Evolutionary conservation across 37 sponge, comb jelly and placozoan genomes (phyloP).

Genomic region (Chondrilla cf. caribensis): DNA sequence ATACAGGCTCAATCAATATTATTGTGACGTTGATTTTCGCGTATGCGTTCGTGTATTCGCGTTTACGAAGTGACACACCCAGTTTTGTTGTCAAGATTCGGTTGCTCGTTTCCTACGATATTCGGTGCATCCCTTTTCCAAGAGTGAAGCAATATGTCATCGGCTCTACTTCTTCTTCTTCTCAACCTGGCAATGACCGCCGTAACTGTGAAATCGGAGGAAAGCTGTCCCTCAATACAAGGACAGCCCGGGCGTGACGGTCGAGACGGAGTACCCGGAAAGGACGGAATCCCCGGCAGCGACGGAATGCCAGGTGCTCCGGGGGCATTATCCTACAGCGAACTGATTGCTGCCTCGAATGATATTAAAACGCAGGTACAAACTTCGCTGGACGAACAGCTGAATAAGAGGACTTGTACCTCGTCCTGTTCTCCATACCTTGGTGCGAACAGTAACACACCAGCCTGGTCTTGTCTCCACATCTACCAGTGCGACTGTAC

Average conservation of each 20-base stretch:
- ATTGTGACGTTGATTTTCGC: too few relatives aligned
- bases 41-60: too few relatives aligned
- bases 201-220: too few relatives aligned
- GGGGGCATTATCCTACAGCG: neutral
- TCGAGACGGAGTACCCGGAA: neutral
- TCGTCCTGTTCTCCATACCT: neutral
- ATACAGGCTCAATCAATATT: too few relatives aligned
- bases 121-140: too few relatives aligned
- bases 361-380: neutral
- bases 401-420: neutral
- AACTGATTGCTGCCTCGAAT: neutral
- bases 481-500: neutral
- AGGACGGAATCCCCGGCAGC: constrained; percentile 17
- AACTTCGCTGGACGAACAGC: neutral
- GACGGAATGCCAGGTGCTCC: neutral
- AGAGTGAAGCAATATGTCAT: too few relatives aligned
- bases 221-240: too few relatives aligned
- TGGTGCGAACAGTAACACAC: neutral
- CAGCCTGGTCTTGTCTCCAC: neutral
- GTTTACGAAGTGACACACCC: too few relatives aligned
- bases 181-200: too few relatives aligned
- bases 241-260: neutral
- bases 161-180: too few relatives aligned
- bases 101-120: too few relatives aligned
- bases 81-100: too few relatives aligned